These are phyloP conservation scores for Watsonalla binaria DNA, from an alignment of 2,888 invertebrate species.

Conservation along the genomic window DNA sequence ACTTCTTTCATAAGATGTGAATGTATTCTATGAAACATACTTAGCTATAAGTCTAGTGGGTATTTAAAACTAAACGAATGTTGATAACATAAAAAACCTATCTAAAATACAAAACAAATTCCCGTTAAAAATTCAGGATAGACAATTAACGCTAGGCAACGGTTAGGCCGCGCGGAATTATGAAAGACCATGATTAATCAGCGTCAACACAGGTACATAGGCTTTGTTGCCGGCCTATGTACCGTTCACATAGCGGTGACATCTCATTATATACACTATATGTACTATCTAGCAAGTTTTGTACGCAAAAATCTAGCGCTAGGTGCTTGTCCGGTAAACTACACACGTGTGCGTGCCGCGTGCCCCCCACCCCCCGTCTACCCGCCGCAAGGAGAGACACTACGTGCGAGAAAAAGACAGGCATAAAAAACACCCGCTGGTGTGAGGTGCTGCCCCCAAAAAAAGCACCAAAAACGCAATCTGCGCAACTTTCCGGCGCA, in stretches of 20 bases:
- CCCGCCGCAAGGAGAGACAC: constrained; percentile 51
- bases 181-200: constrained; percentile 71
- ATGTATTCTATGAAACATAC: too few relatives aligned
- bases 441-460: constrained; percentile 77
- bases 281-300: constrained; percentile 69
- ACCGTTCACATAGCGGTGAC: constrained; percentile 62
- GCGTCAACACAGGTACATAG: constrained; percentile 55
- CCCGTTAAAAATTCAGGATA: constrained; percentile 21
- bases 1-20: too few relatives aligned
- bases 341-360: constrained; percentile 30
- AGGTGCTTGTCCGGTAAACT: constrained; percentile 54
- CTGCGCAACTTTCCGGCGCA: constrained; percentile 80
- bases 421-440: constrained; percentile 74
- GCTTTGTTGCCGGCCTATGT: constrained; percentile 69
- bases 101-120: constrained; percentile 11
- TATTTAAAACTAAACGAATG: background rate
- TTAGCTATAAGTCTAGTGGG: too few relatives aligned
- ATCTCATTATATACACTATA: constrained; percentile 70
- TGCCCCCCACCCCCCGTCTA: constrained; percentile 31
- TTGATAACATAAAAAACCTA: background rate
- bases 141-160: constrained; percentile 17
- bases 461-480: constrained; percentile 80
- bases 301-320: constrained; percentile 75
- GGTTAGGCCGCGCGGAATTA: constrained; percentile 35
- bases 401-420: constrained; percentile 73